Percentiles rank a stretch among this genome's conserved stretches.
Conservation (phyloP, 2,797 vertebrate species). For the Semotilus atromaculatus region DNA sequence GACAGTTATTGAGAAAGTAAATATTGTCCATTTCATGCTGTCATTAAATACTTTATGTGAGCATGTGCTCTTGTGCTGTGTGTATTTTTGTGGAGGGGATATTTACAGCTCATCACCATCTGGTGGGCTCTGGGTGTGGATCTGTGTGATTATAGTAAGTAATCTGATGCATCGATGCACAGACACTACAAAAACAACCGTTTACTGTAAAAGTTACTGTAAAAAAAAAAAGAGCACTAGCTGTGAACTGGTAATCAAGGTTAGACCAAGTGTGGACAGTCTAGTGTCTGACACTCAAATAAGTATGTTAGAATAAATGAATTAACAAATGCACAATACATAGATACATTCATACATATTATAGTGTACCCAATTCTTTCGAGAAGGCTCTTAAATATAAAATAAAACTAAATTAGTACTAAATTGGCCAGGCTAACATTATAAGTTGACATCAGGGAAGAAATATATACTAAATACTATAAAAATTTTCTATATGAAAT, state of each 20-base stretch:
- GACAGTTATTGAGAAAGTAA: slow-evolving; percentile 6
- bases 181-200: slow-evolving; percentile 15
- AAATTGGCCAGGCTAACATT: background rate
- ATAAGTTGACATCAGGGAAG: background rate
- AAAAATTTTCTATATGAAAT: too few species aligned
- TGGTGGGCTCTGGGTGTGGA: slow-evolving; percentile 8
- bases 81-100: slow-evolving; percentile 4
- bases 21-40: slow-evolving; percentile 2
- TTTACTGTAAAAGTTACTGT: background rate
- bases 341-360: too few species aligned
- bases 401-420: background rate
- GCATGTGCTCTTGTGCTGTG: background rate
- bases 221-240: background rate
- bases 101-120: slow-evolving; percentile 33
- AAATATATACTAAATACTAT: background rate
- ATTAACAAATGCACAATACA: background rate
- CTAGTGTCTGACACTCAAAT: background rate
- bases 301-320: background rate
- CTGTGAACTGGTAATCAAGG: background rate
- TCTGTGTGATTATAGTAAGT: slow-evolving; percentile 22
- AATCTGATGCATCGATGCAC: slow-evolving; percentile 8
- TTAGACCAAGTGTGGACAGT: background rate
- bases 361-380: background rate
- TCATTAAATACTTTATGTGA: background rate
- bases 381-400: background rate